Evolutionary conservation across 2,888 invertebrate species (phyloP).

Genomic region (Colostygia pectinataria): DNA sequence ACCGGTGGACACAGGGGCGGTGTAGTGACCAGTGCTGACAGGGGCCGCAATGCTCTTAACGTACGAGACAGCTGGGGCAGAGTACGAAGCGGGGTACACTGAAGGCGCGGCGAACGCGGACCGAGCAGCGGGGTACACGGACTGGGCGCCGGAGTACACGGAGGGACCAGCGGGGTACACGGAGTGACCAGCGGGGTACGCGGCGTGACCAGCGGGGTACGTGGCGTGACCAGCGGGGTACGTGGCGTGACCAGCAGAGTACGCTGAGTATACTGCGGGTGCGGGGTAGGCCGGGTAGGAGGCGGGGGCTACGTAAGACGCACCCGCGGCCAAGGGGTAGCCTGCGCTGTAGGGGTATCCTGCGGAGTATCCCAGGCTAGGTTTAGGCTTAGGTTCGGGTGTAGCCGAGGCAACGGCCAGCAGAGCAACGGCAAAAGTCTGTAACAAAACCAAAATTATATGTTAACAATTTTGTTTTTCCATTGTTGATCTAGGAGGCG

Average conservation of each 20-base stretch:
- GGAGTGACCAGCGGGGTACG: constrained; percentile 5
- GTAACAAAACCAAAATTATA: constrained; percentile 24
- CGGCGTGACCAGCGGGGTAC: constrained; percentile 1
- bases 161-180: constrained; percentile 1
- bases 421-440: constrained; percentile 46
- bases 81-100: constrained; percentile 8
- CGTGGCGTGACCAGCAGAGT: not conserved
- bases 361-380: constrained; percentile 32
- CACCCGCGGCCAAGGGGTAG: not conserved
- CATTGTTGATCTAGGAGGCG: no score
- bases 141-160: constrained; percentile 4
- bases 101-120: not conserved
- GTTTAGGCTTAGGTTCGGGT: constrained; percentile 29
- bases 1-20: constrained; percentile 1
- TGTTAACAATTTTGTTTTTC: no score
- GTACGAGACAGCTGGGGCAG: constrained; percentile 12
- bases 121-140: constrained; percentile 4
- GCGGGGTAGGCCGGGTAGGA: constrained; percentile 15
- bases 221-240: not conserved
- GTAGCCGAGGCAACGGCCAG: constrained; percentile 53
- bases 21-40: constrained; percentile 2
- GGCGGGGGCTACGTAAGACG: constrained; percentile 7
- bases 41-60: constrained; percentile 11
- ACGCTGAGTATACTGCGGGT: constrained; percentile 1
- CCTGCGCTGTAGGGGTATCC: constrained; percentile 1